Base-by-base conservation (phyloP, 1,140 invertebrate genomes). In the Zaprionus africanus region DNA sequence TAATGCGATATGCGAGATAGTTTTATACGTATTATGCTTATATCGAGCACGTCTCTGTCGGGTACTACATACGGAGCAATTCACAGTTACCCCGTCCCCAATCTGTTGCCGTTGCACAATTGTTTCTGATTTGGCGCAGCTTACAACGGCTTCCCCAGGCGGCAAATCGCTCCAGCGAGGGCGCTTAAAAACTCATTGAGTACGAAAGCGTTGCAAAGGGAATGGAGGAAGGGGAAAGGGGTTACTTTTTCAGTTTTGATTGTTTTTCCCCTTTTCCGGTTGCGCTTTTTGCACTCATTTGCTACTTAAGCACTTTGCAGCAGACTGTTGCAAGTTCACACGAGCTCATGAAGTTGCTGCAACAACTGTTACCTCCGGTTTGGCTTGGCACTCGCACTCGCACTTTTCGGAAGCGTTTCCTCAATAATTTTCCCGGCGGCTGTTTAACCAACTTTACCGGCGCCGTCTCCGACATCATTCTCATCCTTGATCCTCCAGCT, bases 11-110 rank as follows among this genome's bases (percentile, higher is more conserved):
- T 26, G 15, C 34, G 41, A 63, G 36, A 72, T 82, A 65, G 82
- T 82, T 81, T 69, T 54, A 24, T 79, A n/a, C n/a, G n/a, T n/a
- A 70, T 85, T 85, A 51, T 51, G 46, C 46, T 51, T 51, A 51
- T 86, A 85, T 82, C 79, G 56, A 28, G 78, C 81, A 84, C 81
- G 81, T 85, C 62, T 68, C 31, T 46, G 64, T 49, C 53, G 1
- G 11, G 0, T 5, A 12, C 46, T 13, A 11, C 4, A 12, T 51
- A 11, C 19, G n/a, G 68, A 80, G 54, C 83, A 81, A 31, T 60
- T 41, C 36, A 24, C n/a, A 11, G 17, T 43, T 43, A 7, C 65
- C 41, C 41, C 9, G 75, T 71, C 65, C 69, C 69, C 34, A 49
- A 65, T 74, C 1, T 64, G 79, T 66, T 57, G 76, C 71, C 51